These are phyloP conservation scores for Daphoenositta chrysoptera DNA, from an alignment of 2,113 vertebrate genomes.

Conservation along the genomic window DNA sequence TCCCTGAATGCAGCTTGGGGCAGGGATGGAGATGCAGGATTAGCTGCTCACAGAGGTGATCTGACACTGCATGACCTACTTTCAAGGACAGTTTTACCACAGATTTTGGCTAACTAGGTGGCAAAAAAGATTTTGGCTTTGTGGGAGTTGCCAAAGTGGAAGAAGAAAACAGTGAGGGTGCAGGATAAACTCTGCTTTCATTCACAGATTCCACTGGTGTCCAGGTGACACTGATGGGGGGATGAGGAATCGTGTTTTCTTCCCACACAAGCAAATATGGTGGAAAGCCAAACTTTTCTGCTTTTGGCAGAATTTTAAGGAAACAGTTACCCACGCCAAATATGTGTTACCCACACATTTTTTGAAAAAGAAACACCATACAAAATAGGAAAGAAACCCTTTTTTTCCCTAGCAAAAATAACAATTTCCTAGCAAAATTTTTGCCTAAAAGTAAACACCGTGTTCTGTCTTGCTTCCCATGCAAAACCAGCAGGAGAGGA, in stretches of 20 bases:
- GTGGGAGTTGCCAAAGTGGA: background rate
- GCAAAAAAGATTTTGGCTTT: background rate
- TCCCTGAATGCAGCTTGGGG: background rate
- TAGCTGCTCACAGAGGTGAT: background rate
- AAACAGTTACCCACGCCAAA: background rate
- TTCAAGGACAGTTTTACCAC: background rate
- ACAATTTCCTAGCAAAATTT: background rate
- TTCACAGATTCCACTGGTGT: background rate
- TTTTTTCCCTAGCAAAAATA: background rate
- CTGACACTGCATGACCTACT: background rate
- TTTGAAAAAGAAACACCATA: background rate
- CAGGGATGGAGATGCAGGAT: background rate
- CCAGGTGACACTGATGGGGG: background rate
- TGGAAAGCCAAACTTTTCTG: background rate
- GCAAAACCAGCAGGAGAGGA: background rate
- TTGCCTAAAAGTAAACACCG: background rate
- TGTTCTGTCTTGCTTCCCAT: background rate
- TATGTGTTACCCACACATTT: background rate
- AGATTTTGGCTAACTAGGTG: background rate
- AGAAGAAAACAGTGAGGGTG: background rate
- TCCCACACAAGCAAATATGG: background rate
- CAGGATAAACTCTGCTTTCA: background rate
- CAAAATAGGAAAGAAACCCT: background rate
- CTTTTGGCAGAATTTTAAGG: background rate
- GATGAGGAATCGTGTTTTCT: background rate